Evolutionary conservation across 2,113 vertebrate species (phyloP), one percentile per base, ranked within the genome.

Genomic region (Gavialis gangeticus): DNA sequence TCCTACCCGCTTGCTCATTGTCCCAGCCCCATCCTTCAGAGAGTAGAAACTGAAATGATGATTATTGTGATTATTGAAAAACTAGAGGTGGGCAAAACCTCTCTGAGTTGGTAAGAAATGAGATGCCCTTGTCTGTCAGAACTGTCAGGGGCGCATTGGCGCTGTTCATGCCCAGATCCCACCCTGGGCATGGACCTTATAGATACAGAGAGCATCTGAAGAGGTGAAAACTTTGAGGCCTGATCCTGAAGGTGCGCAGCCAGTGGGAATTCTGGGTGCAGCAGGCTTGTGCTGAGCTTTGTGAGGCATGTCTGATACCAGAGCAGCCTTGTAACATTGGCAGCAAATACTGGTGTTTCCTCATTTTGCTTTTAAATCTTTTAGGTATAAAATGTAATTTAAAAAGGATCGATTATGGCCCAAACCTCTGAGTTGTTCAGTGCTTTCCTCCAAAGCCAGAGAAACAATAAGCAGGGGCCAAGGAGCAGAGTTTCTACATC

Each of bases 1-100:
- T 91, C 13, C 91, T 78, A 54, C 79, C 79, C 86, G 81, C 10
- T 34, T 92, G 78, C 79, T 95, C 62, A 89, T 95, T 91, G 62
- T 7, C 59, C 90, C 88, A 73, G 85, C 25, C 5, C 28, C 81
- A 1, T 87, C 64, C 54, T 92, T 85, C 37, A 76, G 67, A 71
- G 79, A 55, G 83, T 67, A 21, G 37, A 75, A 93, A 84, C 28
- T 90, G 18, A 46, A 46, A 13, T 24, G 13, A 24, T 24, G 13
- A 21, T 46, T 46, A 46, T 46, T 46, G 9, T 46, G 46, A 46
- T 46, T 85, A 90, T 82, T 80, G 63, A 79, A 95, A 93, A 80
- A 90, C 60, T 28, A 30, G 93, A 89, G 63, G 30, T 87, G 18
- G 93, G 16, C 85, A 89, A 93, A 95, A 87, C 27, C 5, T 13